Conservation (phyloP, 2,797 vertebrate genomes). For the Hapalemur alaotrensis region DNA sequence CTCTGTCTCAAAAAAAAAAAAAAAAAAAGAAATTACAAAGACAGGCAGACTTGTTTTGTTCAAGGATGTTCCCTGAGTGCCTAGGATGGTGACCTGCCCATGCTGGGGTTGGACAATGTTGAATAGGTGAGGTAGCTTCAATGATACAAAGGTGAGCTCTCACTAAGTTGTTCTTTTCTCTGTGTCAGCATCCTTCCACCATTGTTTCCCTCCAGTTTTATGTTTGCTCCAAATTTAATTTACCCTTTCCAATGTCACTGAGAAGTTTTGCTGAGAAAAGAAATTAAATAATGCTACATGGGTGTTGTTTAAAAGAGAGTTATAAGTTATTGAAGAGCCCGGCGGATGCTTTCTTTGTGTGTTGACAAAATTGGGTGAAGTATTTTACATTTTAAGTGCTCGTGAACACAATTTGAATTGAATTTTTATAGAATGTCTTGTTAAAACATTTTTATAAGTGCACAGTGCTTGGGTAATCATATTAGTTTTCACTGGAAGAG, state of each 20-base stretch:
- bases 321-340: neutral
- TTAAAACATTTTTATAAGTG: conserved; percentile 11
- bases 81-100: neutral
- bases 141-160: neutral
- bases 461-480: neutral
- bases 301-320: neutral
- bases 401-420: neutral
- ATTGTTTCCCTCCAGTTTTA: neutral
- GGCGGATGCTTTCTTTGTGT: neutral
- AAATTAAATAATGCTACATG: neutral
- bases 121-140: neutral
- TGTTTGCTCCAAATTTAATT: conserved; percentile 5
- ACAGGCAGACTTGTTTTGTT: neutral
- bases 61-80: neutral
- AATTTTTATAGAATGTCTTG: neutral
- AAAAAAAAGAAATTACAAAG: neutral
- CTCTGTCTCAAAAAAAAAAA: too few species aligned
- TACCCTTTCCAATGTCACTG: neutral
- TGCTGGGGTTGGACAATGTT: neutral
- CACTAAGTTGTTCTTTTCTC: neutral
- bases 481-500: conserved; percentile 34
- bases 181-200: neutral
- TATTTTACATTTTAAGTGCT: neutral
- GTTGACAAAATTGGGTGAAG: neutral
- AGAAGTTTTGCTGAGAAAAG: neutral